Evolutionary conservation across 2,113 vertebrate species (phyloP), one percentile per base, ranked within the genome.

Genomic region (Falco punctatus): DNA sequence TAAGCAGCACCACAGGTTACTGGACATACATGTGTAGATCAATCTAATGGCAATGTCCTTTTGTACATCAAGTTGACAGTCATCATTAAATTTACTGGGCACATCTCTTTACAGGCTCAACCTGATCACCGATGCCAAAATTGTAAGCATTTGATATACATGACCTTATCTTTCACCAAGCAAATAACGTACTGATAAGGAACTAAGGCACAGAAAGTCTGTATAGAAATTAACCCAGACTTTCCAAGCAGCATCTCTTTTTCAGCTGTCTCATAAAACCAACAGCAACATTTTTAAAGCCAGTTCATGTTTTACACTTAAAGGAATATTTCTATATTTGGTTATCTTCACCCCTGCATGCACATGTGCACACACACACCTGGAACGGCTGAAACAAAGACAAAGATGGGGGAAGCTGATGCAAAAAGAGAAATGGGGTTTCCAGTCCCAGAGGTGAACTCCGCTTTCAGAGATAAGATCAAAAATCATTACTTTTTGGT

Each of bases 1-100:
- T 17, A n/a, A 70, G 59, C 26, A 30, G 15, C 54, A 86, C 42
- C 64, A 48, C 49, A 8, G 0, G 0, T 62, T 48, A 49, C 44
- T 12, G 26, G 52, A 28, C 11, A 9, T 9, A n/a, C 2, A 4
- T 16, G 33, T 3, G 0, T 32, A 27, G 58, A 5, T 22, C 2
- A 0, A 6, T 40, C 26, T 21, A 52, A 74, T 15, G 9, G 38
- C 38, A 38, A 30, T 1, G 16, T 28, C 54, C 30, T 30, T 87
- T 49, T 54, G 7, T 10, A 19, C 27, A 19, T 52, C 38, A 52
- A 32, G 55, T 17, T 6, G 18, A 48, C 40, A 40, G n/a, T 18
- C 1, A 0, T 42, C 42, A 62, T 49, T 49, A 38, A 28, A 8
- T 66, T 80, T 30, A 73, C 9, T 35, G 15, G 33, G 49, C 17